Evolutionary conservation across 1,140 invertebrate genomes (phyloP).

Genomic region (Brachionus asplanchnoidis): DNA sequence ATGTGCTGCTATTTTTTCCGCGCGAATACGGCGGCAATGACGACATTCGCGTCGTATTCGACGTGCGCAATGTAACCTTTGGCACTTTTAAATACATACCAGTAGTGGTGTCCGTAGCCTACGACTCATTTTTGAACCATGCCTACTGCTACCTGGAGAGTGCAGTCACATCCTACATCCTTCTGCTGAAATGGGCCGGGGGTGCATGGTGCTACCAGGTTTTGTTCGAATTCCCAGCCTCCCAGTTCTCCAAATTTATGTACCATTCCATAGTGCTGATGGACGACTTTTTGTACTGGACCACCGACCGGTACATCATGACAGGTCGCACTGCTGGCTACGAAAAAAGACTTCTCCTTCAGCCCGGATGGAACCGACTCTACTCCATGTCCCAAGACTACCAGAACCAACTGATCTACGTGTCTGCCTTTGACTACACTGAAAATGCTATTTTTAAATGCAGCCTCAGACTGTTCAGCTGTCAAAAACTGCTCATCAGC

Average conservation of each 20-base stretch:
- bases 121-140: conserved; percentile 35
- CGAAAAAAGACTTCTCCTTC: conserved; percentile 28
- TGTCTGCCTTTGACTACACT: conserved; percentile 15
- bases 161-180: conserved; percentile 12
- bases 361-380: conserved; percentile 29
- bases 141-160: conserved; percentile 37
- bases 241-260: conserved; percentile 37
- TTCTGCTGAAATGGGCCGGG: conserved; percentile 25
- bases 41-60: conserved; percentile 29
- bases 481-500: not conserved
- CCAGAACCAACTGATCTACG: not conserved
- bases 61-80: not conserved
- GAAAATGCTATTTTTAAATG: conserved; percentile 28
- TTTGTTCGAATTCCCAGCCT: conserved; percentile 36
- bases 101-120: conserved; percentile 30
- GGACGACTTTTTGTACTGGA: conserved; percentile 40
- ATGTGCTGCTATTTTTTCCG: conserved; percentile 27
- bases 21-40: conserved; percentile 39
- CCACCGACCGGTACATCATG: conserved; percentile 34
- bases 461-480: not conserved
- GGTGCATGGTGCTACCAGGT: conserved; percentile 33
- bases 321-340: conserved; percentile 21
- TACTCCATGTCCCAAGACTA: conserved; percentile 20
- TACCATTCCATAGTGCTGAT: conserved; percentile 30
- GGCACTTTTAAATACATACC: conserved; percentile 38